Evolutionary conservation across 2,888 invertebrate genomes (phyloP).

Genomic region (Cremastinae sp.): DNA sequence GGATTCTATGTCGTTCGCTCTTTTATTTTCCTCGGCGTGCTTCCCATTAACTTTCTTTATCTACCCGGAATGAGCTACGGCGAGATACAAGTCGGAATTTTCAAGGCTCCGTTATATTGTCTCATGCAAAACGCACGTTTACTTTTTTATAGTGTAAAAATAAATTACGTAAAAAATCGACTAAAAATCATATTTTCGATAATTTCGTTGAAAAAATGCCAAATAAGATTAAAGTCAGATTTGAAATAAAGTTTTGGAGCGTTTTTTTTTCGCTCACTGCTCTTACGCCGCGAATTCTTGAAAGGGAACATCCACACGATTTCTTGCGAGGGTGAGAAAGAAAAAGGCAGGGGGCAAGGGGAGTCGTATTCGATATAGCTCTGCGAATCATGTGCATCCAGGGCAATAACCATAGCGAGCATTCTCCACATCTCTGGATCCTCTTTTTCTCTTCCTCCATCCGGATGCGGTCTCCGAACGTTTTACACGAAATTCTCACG

Average conservation of each 20-base stretch:
- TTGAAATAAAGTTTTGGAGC: no score
- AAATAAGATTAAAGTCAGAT: no score
- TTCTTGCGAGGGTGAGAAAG: conserved; percentile 54
- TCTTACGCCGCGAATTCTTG: conserved; percentile 51
- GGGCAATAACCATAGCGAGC: conserved; percentile 60
- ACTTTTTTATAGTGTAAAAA: not conserved
- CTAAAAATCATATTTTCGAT: no score
- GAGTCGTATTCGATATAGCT: conserved; percentile 49
- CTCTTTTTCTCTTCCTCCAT: conserved; percentile 29
- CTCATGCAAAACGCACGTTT: no score
- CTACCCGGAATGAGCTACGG: not conserved
- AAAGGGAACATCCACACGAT: conserved; percentile 61
- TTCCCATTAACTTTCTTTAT: conserved; percentile 31
- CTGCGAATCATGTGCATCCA: conserved; percentile 64
- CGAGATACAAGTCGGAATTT: not conserved
- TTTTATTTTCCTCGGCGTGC: conserved; percentile 28
- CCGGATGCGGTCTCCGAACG: conserved; percentile 53
- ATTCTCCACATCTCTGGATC: conserved; percentile 50
- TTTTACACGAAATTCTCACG: conserved; percentile 63
- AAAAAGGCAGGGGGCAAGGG: not conserved
- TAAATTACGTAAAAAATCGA: no score
- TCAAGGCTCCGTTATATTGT: no score
- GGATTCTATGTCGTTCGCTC: conserved; percentile 63
- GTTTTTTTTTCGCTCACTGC: conserved; percentile 22
- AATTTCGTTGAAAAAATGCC: no score